Evolutionary conservation across 2,797 vertebrate genomes (phyloP), one percentile per base, ranked within the genome.

Genomic region (Apodemus agrarius): DNA sequence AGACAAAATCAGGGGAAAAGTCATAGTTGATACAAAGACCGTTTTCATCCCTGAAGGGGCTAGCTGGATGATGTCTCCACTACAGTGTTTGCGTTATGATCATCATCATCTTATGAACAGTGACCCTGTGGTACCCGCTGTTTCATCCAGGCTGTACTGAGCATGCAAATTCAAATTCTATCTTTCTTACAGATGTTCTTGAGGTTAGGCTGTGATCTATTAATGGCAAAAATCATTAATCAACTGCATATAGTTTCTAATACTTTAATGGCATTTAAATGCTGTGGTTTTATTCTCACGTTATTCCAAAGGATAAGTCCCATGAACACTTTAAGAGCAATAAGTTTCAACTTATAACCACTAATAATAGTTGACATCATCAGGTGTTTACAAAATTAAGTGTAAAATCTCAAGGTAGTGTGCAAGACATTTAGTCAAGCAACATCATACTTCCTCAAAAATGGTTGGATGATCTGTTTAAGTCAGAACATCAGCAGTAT

Each of bases 381-480:
- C 24, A 91, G 5, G 16, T 57, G 76, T 89, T 89, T 59, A 87
- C 17, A 90, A 94, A 52, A 94, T 83, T 93, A 92, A 88, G 92
- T 89, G 24, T 52, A 89, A 91, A 94, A 85, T 54, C 21, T 86
- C 10, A 82, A 61, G 43, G 49, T 54, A 49, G 17, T 40, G 87
- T 67, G 74, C 46, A 88, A 85, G 75, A 78, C 19, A 46, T 16
- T 82, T 57, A 57, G 40, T 19, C 17, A 4, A 87, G 29, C 14
- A 67, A 24, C 11, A 85, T 19, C 81, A 6, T 37, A 34, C 17
- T 52, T 69, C 69, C 10, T 22, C 63, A 81, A 72, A 85, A 40
- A 37, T n/a, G 16, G 12, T 8, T 65, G 16, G 78, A 57, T 49
- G 26, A 31, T 37, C 9, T 85, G 49, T 40, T 1, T 37, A 10